These are phyloP conservation scores for Drosophila mettleri DNA, from an alignment of 2,888 invertebrate genomes.

Conservation along the genomic window DNA sequence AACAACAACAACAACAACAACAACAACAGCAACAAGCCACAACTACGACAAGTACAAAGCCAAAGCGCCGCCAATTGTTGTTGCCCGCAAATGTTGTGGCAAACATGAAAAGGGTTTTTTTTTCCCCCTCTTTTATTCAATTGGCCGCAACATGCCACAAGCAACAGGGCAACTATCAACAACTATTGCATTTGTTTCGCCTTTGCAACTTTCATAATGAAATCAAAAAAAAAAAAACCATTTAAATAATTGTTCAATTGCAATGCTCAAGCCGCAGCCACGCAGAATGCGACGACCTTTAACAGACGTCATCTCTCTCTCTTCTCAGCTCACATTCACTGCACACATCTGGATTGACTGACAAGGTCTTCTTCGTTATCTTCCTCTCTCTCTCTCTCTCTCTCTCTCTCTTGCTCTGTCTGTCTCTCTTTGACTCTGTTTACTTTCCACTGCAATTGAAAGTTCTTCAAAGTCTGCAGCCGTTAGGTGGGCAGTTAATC, in stretches of 20 bases:
- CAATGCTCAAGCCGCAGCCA: slow-evolving; percentile 32
- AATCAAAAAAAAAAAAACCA: slow-evolving; percentile 57
- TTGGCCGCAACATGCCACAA: slow-evolving; percentile 63
- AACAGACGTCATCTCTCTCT: neutral
- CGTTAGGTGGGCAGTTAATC: slow-evolving; percentile 3
- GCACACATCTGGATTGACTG: slow-evolving; percentile 41
- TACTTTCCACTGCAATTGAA: slow-evolving; percentile 39
- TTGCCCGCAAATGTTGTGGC: slow-evolving; percentile 68
- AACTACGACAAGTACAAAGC: slow-evolving; percentile 75
- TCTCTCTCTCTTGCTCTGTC: no score
- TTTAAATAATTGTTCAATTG: slow-evolving; percentile 51
- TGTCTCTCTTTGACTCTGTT: slow-evolving; percentile 7
- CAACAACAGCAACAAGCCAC: slow-evolving; percentile 26
- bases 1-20: slow-evolving; percentile 70
- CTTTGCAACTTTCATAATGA: slow-evolving; percentile 68
- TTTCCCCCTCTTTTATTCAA: slow-evolving; percentile 43
- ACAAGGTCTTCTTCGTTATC: slow-evolving; percentile 54
- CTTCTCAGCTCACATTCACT: slow-evolving; percentile 52
- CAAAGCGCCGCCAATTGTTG: slow-evolving; percentile 71
- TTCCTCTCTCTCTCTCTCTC: no score
- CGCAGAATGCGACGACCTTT: slow-evolving; percentile 43
- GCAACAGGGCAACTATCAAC: slow-evolving; percentile 22
- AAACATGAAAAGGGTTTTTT: slow-evolving; percentile 74
- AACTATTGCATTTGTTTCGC: slow-evolving; percentile 10
- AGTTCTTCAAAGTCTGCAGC: slow-evolving; percentile 26